Conservation (phyloP, 2,888 invertebrate genomes). For the Dryococelus australis region DNA sequence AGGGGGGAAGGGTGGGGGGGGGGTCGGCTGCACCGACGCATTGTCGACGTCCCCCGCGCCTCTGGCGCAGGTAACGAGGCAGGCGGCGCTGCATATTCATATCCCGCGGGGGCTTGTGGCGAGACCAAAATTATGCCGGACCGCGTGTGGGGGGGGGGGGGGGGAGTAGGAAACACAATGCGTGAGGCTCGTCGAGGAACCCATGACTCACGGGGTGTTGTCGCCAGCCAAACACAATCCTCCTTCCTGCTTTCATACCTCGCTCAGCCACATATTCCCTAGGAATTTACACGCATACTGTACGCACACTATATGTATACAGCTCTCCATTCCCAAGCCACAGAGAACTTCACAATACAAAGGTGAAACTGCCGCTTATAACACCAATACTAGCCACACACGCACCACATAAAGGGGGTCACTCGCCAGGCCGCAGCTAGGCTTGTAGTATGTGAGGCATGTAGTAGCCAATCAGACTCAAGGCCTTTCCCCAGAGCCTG, state of each 20-base stretch:
- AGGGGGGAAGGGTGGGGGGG: neutral
- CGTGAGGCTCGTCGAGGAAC: neutral
- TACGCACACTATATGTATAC: too few relatives aligned
- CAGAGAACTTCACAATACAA: too few relatives aligned
- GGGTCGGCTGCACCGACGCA: neutral
- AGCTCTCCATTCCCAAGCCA: too few relatives aligned
- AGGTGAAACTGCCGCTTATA: too few relatives aligned
- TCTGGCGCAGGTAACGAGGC: too few relatives aligned
- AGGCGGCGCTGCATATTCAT: constrained; percentile 1
- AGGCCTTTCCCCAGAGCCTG: too few relatives aligned
- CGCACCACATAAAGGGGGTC: too few relatives aligned
- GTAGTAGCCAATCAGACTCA: too few relatives aligned
- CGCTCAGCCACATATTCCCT: neutral
- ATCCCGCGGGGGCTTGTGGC: neutral
- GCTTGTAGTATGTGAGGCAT: too few relatives aligned
- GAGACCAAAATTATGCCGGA: too few relatives aligned
- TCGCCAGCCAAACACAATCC: neutral
- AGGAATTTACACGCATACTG: neutral
- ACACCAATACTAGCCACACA: too few relatives aligned
- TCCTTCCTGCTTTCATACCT: neutral
- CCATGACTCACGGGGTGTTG: constrained; percentile 1
- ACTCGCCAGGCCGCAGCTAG: too few relatives aligned
- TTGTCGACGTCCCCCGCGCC: neutral
- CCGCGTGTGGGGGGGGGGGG: neutral
- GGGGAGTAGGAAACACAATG: neutral